Base-by-base conservation (phyloP, 2,113 vertebrate genomes). In the Plecturocebus donacophilus region DNA sequence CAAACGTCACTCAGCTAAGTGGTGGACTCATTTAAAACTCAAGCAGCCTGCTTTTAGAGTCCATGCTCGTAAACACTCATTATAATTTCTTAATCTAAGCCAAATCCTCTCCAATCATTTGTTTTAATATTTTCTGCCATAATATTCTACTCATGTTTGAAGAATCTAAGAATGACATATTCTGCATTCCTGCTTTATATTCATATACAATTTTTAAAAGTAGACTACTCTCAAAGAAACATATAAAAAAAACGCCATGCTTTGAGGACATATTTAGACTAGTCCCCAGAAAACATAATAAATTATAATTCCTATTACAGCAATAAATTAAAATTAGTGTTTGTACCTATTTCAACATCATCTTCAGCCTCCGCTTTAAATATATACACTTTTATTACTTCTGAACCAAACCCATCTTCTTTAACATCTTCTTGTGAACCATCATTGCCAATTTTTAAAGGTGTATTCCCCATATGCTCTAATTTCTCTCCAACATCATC, bases 341-440 rank as follows among this genome's bases (percentile, higher is more conserved):
- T 97, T 95, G 56, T 99, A 99, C 99, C 99, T 98, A 99, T 99
- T 99, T 99, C 99, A n/a, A 99, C 99, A 98, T 99, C 99, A 98
- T 99, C 99, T 98, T 99, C 99, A 85, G 99, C 99, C 98, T 99
- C 99, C 66, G 99, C 99, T 99, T 99, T 99, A 98, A 99, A 99
- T 98, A 99, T 99, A 98, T 99, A 99, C 95, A 99, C 99, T 99
- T 99, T 99, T 98, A 99, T 99, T 98, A 99, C 99, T 98, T 99
- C 99, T 54, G 99, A 99, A 97, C 99, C 99, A 98, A 99, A 99
- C 8, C 99, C 99, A 21, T 99, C 99, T 97, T 99, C 99, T 98
- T 99, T 99, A 97, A 99, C 99, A 66, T 99, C 99, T 97, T 99
- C 99, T 92, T 99, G 99, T 97, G 99, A 98, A 94, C 99, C 99